Percentiles rank a stretch among this genome's conserved stretches.
phyloP scores from a whole-genome alignment of 2,888 invertebrate species.

The Unio pictorum region DNA sequence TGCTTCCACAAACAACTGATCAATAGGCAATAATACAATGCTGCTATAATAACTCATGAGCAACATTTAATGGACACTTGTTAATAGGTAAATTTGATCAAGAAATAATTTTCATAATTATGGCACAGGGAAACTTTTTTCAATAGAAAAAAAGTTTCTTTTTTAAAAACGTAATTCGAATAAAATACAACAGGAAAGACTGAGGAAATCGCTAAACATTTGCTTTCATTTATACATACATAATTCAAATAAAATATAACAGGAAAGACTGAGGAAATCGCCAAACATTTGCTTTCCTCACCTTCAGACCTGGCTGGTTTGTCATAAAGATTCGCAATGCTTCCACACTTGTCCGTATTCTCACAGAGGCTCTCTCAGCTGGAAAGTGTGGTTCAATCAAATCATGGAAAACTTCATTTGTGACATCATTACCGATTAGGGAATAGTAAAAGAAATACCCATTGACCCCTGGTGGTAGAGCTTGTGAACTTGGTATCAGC shows the following conservation, averaged over 20 bases:
- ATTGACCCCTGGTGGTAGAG: slow-evolving; percentile 53
- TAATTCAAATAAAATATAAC: too few species aligned
- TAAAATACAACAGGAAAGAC: too few species aligned
- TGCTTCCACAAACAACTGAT: too few species aligned
- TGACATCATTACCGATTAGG: slow-evolving; percentile 72
- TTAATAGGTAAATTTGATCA: too few species aligned
- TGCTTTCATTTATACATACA: not conserved
- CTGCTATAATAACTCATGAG: too few species aligned
- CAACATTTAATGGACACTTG: too few species aligned
- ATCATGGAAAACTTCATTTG: slow-evolving; percentile 70
- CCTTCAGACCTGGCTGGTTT: slow-evolving; percentile 70
- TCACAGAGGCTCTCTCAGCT: slow-evolving; percentile 72
- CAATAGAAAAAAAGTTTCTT: too few species aligned
- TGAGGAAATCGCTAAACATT: not conserved
- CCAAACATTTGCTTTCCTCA: slow-evolving; percentile 27
- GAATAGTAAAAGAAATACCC: slow-evolving; percentile 73
- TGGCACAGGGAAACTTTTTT: too few species aligned
- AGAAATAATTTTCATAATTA: too few species aligned
- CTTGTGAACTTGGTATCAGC: slow-evolving; percentile 64
- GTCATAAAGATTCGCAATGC: slow-evolving; percentile 67
- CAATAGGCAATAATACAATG: too few species aligned
- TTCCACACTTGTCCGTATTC: slow-evolving; percentile 67
- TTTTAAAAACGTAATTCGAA: too few species aligned
- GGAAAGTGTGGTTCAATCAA: slow-evolving; percentile 70
- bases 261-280: not conserved